Conservation (phyloP, 37 sponge, comb jelly and placozoan species). For the Aplysina aerophoba region DNA sequence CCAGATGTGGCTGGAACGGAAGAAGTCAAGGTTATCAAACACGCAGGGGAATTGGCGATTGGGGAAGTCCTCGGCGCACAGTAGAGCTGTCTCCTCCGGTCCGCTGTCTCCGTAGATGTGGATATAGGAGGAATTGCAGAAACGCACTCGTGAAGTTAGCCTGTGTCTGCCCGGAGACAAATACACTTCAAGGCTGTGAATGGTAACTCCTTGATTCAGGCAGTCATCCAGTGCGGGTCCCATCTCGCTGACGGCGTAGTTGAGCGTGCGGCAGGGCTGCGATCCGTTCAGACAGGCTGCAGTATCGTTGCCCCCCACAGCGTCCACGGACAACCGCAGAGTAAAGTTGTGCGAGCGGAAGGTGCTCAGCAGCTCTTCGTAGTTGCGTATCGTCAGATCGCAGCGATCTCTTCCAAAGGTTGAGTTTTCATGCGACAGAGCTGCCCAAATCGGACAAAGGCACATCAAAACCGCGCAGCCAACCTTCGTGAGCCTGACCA, state of each 20-base stretch:
- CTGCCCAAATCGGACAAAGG: no score
- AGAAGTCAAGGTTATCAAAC: conserved; percentile 47
- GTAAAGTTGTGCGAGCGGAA: neutral
- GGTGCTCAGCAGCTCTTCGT: neutral
- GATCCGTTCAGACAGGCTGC: conserved; percentile 16
- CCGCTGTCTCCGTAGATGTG: conserved; percentile 25
- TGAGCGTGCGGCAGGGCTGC: conserved; percentile 19
- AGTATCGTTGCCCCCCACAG: conserved; percentile 29
- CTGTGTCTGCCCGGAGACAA: neutral
- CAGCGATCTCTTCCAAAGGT: neutral
- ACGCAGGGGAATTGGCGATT: neutral
- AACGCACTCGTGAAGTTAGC: neutral
- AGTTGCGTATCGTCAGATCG: neutral
- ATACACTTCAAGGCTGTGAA: neutral
- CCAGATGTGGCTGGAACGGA: neutral
- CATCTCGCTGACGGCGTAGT: neutral
- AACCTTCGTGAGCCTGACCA: no score
- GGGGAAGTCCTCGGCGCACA: conserved; percentile 33
- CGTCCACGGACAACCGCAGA: conserved; percentile 36
- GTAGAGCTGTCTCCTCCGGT: conserved; percentile 33
- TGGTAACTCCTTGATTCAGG: no score
- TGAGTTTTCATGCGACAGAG: no score
- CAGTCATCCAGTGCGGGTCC: neutral
- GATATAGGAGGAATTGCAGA: conserved; percentile 28
- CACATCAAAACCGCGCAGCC: no score